phyloP scores from a whole-genome alignment of 92 coral and sea anemone species.

The Plumapathes pennacea region DNA sequence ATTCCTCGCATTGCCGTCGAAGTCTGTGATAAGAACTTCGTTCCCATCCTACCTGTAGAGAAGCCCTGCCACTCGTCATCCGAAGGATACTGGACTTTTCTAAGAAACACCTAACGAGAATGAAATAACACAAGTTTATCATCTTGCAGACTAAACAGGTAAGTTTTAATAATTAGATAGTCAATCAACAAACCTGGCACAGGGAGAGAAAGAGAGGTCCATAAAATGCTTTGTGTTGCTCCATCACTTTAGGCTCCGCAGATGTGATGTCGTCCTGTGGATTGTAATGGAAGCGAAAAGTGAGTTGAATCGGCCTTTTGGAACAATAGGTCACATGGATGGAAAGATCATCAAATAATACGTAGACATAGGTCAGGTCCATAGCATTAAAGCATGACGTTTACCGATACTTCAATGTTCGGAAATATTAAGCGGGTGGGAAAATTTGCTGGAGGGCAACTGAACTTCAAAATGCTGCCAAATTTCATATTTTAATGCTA shows the following conservation, averaged over 20 bases:
- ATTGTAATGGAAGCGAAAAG: background rate
- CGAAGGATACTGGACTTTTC: constrained; percentile 92
- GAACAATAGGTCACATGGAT: too few species aligned
- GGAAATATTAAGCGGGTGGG: too few species aligned
- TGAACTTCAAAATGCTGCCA: too few species aligned
- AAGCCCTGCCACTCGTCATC: constrained; percentile 90
- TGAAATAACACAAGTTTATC: background rate
- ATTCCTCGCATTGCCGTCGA: too few species aligned
- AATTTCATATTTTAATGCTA: too few species aligned
- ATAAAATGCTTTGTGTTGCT: constrained; percentile 66
- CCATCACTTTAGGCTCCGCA: constrained; percentile 62
- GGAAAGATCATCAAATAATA: background rate
- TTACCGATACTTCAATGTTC: too few species aligned
- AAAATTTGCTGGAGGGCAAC: too few species aligned
- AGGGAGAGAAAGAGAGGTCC: constrained; percentile 75
- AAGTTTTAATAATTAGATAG: too few species aligned
- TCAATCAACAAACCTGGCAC: constrained; percentile 68
- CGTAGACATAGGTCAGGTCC: too few species aligned
- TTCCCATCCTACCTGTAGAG: constrained; percentile 61
- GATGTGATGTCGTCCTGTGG: constrained; percentile 77
- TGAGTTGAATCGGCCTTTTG: background rate
- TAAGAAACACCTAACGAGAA: constrained; percentile 66
- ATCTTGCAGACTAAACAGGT: too few species aligned
- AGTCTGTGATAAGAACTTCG: too few species aligned
- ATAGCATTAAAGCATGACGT: too few species aligned